Base-by-base conservation (phyloP, 2,888 invertebrate genomes). In the Toxonevra muliebris region DNA sequence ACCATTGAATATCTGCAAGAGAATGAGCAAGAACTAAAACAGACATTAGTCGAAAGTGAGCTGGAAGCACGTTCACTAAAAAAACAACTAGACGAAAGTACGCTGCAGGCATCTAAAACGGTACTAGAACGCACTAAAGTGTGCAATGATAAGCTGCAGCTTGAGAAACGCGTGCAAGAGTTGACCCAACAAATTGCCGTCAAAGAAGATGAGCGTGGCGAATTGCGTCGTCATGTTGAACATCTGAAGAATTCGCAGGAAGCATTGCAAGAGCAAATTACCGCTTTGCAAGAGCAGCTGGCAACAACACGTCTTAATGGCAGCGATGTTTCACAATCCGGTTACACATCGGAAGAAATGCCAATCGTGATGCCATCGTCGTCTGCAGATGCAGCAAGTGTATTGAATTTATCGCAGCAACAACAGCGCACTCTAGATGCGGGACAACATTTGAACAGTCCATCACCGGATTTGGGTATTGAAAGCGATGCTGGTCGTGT, bases 391-490 rank as follows among this genome's bases (percentile, higher is more conserved):
- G n/a, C 45, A 17, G 54, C 45, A 2, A 11, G 11, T 3, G 53
- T 12, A 15, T 19, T 12, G 1, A 61, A 50, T 64, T 7, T 41
- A 19, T 40, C n/a, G 5, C 10, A n/a, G 48, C 19, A 15, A 76
- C 74, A 71, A 71, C 71, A 20, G 20, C 13, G 15, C 9, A 11
- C 17, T 63, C 10, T 30, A 30, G 30, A 30, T 30, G 20, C 13
- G 1, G 55, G 30, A 40, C 55, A 78, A 13, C 78, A 83, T 5
- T 54, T 86, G 10, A 86, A 86, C 12, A 89, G 87, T 75, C 87
- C 91, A 1, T 95, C 95, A 0, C 95, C 95, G 0, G 95, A 95
- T 85, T 88, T 94, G 77, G 95, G 95, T n/a, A 95, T 95, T 72
- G 95, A 95, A 81, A 95, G 94, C 77, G 95, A 95, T 81, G 89